phyloP scores from a whole-genome alignment of 2,888 invertebrate genomes.

The Cristatella mucedo region DNA sequence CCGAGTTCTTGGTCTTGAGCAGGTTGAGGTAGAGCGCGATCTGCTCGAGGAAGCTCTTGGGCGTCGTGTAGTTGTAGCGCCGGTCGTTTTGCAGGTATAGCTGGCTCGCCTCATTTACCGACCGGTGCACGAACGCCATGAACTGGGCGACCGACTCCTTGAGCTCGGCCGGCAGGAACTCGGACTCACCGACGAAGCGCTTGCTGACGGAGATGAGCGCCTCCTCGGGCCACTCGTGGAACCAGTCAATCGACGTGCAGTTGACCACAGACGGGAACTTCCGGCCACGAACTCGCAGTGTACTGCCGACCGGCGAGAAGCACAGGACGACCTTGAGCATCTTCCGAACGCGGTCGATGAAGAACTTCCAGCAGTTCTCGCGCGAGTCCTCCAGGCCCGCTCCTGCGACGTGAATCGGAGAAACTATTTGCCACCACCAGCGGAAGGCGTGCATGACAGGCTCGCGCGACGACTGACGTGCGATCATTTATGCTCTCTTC shows the following conservation, averaged over 20 bases:
- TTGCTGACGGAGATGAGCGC: slow-evolving; percentile 82
- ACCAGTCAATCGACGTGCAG: slow-evolving; percentile 91
- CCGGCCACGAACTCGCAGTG: slow-evolving; percentile 69
- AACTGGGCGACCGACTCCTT: slow-evolving; percentile 73
- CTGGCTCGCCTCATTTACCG: slow-evolving; percentile 75
- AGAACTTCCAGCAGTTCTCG: slow-evolving; percentile 94
- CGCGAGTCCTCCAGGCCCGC: slow-evolving; percentile 76
- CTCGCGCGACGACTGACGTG: too few species aligned
- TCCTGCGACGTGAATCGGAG: too few species aligned
- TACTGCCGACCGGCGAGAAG: slow-evolving; percentile 89
- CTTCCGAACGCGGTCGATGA: slow-evolving; percentile 78
- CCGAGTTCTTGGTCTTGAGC: slow-evolving; percentile 62
- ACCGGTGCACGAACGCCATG: slow-evolving; percentile 85
- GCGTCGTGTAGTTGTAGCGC: slow-evolving; percentile 89
- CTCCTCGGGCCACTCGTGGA: slow-evolving; percentile 96
- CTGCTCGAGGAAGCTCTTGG: slow-evolving; percentile 88
- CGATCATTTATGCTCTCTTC: too few species aligned
- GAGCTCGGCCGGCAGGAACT: slow-evolving; percentile 47
- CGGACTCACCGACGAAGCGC: slow-evolving; percentile 64
- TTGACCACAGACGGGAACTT: slow-evolving; percentile 92
- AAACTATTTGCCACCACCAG: too few species aligned
- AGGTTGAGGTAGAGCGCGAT: slow-evolving; percentile 78
- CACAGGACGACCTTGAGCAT: slow-evolving; percentile 66
- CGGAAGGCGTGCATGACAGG: too few species aligned
- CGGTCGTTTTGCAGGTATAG: slow-evolving; percentile 73